Percentiles rank a stretch among this genome's conserved stretches.
Conservation (phyloP, 2,888 invertebrate species). For the Acanthopleura granulata region DNA sequence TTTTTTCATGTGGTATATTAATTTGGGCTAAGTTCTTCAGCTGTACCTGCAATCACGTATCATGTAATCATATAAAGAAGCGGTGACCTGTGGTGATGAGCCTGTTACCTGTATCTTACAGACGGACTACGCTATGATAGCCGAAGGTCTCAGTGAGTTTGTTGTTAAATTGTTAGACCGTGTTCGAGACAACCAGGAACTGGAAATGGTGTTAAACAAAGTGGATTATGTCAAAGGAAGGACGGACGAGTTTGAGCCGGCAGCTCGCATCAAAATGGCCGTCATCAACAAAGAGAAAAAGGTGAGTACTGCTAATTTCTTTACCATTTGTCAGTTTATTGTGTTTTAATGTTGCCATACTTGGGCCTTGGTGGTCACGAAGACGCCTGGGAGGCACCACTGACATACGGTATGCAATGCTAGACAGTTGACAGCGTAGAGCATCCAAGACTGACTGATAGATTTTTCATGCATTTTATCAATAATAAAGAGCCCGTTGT, state of each 20-base stretch:
- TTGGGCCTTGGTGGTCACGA: no score
- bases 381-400: no score
- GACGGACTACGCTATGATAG: constrained; percentile 42
- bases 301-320: constrained; percentile 27
- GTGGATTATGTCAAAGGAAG: constrained; percentile 21
- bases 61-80: background rate
- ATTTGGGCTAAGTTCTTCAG: no score
- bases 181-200: constrained; percentile 45
- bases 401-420: no score
- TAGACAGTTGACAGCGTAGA: no score
- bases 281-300: constrained; percentile 46
- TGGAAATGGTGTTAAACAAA: constrained; percentile 41
- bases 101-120: constrained; percentile 24
- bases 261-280: constrained; percentile 43
- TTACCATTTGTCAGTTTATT: no score
- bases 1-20: no score
- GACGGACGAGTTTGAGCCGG: constrained; percentile 24
- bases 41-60: no score
- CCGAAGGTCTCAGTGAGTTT: constrained; percentile 36
- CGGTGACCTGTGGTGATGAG: background rate
- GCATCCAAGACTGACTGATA: no score
- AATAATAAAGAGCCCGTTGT: no score
- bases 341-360: no score
- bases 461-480: no score
- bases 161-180: constrained; percentile 45